These are phyloP conservation scores for Trematomus bernacchii DNA, from an alignment of 2,797 vertebrate genomes.

Conservation along the genomic window DNA sequence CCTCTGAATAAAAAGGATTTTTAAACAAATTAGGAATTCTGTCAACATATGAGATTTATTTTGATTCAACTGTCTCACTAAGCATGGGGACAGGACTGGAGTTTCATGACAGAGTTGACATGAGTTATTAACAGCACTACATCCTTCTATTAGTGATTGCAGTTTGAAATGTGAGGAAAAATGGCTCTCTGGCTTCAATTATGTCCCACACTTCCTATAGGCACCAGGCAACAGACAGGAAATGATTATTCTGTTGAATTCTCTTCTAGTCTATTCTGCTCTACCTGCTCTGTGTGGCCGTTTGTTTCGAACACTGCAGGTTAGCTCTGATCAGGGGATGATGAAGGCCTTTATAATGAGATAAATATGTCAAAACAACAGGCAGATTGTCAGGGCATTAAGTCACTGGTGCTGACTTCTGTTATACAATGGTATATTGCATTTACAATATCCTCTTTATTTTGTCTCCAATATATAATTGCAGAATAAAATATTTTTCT, in stretches of 20 bases:
- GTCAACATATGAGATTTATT: not conserved
- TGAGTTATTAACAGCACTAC: slow-evolving; percentile 43
- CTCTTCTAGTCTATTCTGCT: slow-evolving; percentile 9
- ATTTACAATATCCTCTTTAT: no score
- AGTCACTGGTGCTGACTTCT: slow-evolving; percentile 2
- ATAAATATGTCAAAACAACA: slow-evolving; percentile 8
- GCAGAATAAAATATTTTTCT: no score
- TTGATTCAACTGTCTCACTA: not conserved
- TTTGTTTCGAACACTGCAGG: slow-evolving; percentile 5
- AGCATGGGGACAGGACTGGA: not conserved
- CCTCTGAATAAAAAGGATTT: not conserved
- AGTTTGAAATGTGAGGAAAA: slow-evolving; percentile 45
- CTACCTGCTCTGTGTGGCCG: slow-evolving; percentile 3
- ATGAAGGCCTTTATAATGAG: not conserved
- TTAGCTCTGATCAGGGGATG: not conserved
- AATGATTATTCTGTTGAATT: slow-evolving; percentile 45
- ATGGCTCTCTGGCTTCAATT: slow-evolving; percentile 58
- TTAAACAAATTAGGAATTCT: not conserved
- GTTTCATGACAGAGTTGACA: slow-evolving; percentile 17
- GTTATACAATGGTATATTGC: not conserved
- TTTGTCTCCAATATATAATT: no score
- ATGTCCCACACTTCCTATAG: slow-evolving; percentile 48
- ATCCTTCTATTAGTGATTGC: slow-evolving; percentile 43
- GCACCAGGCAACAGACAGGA: slow-evolving; percentile 45
- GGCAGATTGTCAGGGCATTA: not conserved